phyloP scores from a whole-genome alignment of 2,797 vertebrate species.

The Rallus crepitans region DNA sequence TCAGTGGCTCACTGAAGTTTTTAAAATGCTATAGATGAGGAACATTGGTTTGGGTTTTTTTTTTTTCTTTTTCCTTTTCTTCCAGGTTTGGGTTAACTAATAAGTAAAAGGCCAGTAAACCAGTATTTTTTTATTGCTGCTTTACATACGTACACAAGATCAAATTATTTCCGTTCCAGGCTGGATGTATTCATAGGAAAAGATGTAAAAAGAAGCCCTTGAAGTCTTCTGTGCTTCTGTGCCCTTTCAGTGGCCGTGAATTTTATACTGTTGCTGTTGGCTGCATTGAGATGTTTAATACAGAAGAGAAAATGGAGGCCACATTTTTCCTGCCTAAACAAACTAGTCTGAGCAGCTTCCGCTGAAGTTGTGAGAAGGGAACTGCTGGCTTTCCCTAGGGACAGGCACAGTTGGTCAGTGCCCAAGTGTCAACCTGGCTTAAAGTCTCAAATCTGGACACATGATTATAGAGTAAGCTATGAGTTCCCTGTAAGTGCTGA shows the following conservation, averaged over 20 bases:
- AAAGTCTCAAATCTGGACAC: neutral
- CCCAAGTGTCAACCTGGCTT: neutral
- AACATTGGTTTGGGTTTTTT: no score
- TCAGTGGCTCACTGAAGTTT: neutral
- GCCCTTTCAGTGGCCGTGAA: neutral
- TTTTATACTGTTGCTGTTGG: conserved; percentile 35
- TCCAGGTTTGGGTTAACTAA: neutral
- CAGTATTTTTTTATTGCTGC: neutral
- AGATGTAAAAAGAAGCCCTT: neutral
- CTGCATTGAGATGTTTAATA: neutral
- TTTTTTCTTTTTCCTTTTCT: neutral
- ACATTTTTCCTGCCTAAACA: neutral
- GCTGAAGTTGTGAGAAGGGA: neutral
- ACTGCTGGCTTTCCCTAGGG: neutral
- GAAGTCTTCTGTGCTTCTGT: neutral
- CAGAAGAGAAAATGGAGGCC: neutral
- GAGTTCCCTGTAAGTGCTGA: neutral
- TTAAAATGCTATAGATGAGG: neutral
- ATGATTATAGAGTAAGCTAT: neutral
- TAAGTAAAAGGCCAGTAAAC: neutral
- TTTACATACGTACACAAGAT: neutral
- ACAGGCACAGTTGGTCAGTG: neutral
- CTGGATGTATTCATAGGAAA: neutral
- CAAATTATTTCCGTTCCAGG: neutral
- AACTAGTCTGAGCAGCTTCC: neutral